Conservation (phyloP, 2,797 vertebrate genomes). For the Spea hammondii region DNA sequence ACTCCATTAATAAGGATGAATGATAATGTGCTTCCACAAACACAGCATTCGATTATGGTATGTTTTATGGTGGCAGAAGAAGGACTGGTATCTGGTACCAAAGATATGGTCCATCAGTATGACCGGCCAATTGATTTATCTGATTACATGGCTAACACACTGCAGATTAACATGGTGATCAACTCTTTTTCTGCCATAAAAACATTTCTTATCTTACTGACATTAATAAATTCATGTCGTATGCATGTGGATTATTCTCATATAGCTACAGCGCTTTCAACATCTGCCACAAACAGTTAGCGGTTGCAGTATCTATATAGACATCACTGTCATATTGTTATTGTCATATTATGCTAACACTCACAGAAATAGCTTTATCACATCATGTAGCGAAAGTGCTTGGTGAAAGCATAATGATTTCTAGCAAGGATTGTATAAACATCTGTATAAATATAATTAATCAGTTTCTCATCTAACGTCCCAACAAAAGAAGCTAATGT, state of each 20-base stretch:
- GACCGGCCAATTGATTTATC: no score
- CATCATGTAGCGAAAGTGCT: constrained; percentile 5
- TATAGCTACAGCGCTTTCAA: background rate
- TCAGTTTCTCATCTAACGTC: background rate
- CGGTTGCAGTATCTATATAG: constrained; percentile 1
- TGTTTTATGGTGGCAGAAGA: no score
- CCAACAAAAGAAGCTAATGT: constrained; percentile 1
- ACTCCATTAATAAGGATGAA: no score
- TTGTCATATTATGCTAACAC: constrained; percentile 46
- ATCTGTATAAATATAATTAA: constrained; percentile 38
- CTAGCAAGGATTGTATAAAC: constrained; percentile 13
- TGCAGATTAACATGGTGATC: background rate
- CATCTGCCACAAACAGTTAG: background rate
- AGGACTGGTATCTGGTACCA: no score
- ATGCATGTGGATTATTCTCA: background rate
- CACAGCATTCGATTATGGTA: no score
- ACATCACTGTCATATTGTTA: constrained; percentile 21
- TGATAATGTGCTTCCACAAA: no score
- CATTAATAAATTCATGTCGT: background rate
- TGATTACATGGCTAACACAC: background rate
- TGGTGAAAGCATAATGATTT: constrained; percentile 5
- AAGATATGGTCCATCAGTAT: no score
- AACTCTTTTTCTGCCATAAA: background rate
- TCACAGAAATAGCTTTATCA: constrained; percentile 24
- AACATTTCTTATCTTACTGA: background rate